These are phyloP conservation scores for Peromyscus nudipes DNA, from an alignment of 2,797 vertebrate genomes.

Conservation along the genomic window DNA sequence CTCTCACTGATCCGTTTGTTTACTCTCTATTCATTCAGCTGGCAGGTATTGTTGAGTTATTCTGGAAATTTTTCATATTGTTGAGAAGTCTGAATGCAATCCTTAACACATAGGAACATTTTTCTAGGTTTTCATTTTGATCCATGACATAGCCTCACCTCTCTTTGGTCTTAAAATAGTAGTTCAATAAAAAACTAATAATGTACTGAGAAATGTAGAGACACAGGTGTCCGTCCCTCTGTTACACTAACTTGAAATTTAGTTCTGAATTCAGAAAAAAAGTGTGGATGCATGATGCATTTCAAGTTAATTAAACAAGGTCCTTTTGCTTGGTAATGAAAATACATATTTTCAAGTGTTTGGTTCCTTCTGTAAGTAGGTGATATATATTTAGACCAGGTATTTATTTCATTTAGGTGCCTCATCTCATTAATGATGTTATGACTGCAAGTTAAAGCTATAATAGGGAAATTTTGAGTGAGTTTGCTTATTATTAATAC, in stretches of 20 bases:
- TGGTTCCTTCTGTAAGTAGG: not conserved
- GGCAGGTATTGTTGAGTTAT: not conserved
- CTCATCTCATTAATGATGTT: constrained; percentile 24
- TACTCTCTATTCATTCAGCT: not conserved
- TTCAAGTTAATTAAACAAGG: constrained; percentile 9
- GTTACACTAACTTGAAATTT: not conserved
- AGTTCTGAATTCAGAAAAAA: constrained; percentile 42
- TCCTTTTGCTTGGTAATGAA: constrained; percentile 47
- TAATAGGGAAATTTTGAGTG: not conserved
- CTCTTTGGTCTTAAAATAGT: constrained; percentile 2
- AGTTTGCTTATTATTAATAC: constrained; percentile 4
- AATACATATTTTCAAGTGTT: constrained; percentile 50
- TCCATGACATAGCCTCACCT: not conserved
- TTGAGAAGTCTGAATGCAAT: not conserved
- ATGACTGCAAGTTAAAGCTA: constrained; percentile 26
- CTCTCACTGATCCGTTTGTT: not conserved
- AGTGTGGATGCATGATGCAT: not conserved
- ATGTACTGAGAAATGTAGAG: not conserved
- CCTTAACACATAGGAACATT: not conserved
- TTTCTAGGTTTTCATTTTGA: not conserved
- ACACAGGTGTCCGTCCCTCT: not conserved
- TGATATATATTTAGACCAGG: not conserved
- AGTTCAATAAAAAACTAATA: constrained; percentile 44
- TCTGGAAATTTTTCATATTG: not conserved
- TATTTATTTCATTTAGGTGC: constrained; percentile 63